Conservation (phyloP, 2,113 vertebrate species). For the Pomatostomus ruficeps region DNA sequence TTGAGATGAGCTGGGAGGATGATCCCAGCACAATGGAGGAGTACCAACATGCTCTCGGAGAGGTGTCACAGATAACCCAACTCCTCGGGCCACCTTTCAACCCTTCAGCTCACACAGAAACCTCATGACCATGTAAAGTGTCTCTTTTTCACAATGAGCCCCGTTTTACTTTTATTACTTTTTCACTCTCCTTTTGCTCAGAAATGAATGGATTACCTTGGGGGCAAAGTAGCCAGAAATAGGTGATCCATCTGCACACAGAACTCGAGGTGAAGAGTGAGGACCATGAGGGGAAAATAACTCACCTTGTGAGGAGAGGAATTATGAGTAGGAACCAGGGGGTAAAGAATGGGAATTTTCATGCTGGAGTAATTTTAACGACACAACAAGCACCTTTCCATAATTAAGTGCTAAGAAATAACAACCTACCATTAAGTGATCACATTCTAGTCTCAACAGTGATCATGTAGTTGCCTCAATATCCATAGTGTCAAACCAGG, state of each 20-base stretch:
- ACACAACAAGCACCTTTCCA: background rate
- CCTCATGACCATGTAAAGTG: background rate
- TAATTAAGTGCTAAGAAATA: constrained; percentile 22
- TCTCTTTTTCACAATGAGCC: background rate
- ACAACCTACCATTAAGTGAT: background rate
- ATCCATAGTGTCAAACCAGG: background rate
- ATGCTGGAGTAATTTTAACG: background rate
- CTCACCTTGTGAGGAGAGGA: background rate
- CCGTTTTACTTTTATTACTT: background rate
- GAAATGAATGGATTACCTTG: background rate
- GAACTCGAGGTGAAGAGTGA: background rate
- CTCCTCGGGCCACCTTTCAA: background rate
- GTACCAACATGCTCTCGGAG: background rate
- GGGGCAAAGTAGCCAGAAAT: background rate
- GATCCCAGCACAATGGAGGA: background rate
- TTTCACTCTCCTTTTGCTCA: background rate
- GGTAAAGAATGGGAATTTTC: background rate
- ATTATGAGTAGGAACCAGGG: background rate
- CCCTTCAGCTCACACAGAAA: background rate
- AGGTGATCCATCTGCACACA: background rate
- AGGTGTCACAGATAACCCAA: background rate
- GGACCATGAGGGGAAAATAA: background rate
- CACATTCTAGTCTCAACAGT: background rate
- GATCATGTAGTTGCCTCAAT: background rate
- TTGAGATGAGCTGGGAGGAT: background rate